Percentiles rank a stretch among this genome's conserved stretches.
These are phyloP conservation scores for Nemapogon koenigi DNA, from an alignment of 2,888 invertebrate genomes.

Conservation along the genomic window DNA sequence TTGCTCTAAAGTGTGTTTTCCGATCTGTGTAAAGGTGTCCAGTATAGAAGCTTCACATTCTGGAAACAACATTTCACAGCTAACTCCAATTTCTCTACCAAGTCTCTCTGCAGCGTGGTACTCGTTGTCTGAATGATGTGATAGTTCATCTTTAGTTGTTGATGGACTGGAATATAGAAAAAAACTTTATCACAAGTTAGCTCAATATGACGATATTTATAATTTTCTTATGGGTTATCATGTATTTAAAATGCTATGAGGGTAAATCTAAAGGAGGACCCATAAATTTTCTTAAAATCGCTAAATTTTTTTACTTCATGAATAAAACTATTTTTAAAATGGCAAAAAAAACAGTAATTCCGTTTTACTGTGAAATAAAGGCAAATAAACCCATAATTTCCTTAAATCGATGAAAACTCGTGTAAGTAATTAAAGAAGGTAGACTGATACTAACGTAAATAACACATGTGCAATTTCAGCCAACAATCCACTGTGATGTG, in stretches of 20 bases:
- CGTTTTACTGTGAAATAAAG: no score
- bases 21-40: conserved; percentile 62
- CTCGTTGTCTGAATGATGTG: conserved; percentile 72
- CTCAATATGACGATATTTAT: no score
- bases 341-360: no score
- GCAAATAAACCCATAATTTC: no score
- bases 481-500: conserved; percentile 72
- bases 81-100: conserved; percentile 60
- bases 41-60: conserved; percentile 68
- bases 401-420: no score
- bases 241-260: no score
- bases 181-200: no score
- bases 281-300: no score
- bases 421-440: no score
- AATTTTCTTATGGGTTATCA: no score
- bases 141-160: conserved; percentile 68
- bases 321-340: no score
- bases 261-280: no score
- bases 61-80: conserved; percentile 66
- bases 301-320: neutral
- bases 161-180: conserved; percentile 66
- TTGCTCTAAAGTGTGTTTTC: conserved; percentile 46
- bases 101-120: conserved; percentile 76
- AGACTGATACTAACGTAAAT: conserved; percentile 67
- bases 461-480: conserved; percentile 78